Evolutionary conservation across 2,113 vertebrate genomes (phyloP).

Genomic region (Glareola pratincola): DNA sequence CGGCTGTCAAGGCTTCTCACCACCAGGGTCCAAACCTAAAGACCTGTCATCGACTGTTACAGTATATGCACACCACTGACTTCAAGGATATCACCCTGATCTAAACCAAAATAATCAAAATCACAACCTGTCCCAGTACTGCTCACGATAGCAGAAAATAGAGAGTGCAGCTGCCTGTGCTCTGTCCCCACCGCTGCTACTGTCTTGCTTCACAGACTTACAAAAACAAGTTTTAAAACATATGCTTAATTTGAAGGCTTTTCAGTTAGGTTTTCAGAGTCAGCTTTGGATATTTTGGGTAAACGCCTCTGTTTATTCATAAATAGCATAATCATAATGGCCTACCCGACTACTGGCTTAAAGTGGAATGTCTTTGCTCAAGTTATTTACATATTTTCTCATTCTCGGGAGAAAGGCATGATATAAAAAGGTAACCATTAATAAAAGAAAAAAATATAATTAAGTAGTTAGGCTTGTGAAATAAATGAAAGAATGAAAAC

Average conservation of each 20-base stretch:
- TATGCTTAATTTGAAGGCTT: neutral
- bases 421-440: neutral
- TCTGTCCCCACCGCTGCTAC: neutral
- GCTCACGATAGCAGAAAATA: neutral
- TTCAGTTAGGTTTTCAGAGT: neutral
- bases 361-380: neutral
- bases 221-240: neutral
- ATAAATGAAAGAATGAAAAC: neutral
- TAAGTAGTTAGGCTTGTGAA: neutral
- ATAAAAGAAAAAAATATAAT: neutral
- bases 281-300: neutral
- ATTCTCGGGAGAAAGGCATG: neutral
- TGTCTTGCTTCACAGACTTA: neutral
- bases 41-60: neutral
- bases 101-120: neutral
- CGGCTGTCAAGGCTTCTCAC: neutral
- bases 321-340: neutral
- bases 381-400: neutral
- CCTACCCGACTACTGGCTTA: neutral
- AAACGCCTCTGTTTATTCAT: neutral
- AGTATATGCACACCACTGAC: fast-evolving
- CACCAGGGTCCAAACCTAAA: neutral
- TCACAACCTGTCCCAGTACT: neutral
- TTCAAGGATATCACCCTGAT: neutral
- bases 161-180: neutral